Percentiles rank a stretch among this genome's conserved stretches.
Conservation (phyloP, 2,113 vertebrate species). For the Pycnonotus jocosus region DNA sequence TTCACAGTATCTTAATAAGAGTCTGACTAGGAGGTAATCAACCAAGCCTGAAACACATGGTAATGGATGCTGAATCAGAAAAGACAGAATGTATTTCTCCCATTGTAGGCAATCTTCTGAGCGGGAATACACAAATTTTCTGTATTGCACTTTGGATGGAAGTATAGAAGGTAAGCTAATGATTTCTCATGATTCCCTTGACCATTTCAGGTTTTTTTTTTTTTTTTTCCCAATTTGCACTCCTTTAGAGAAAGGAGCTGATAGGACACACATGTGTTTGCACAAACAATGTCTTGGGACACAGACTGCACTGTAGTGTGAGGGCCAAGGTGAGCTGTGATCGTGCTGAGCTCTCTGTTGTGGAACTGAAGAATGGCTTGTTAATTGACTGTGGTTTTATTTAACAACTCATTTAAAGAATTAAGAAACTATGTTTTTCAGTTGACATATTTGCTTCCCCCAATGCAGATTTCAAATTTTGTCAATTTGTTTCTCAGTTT, state of each 20-base stretch:
- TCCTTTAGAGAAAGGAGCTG: background rate
- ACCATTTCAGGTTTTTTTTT: background rate
- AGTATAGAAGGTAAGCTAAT: background rate
- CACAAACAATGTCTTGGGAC: background rate
- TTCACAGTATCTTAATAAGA: background rate
- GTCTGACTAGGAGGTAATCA: background rate
- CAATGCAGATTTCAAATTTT: background rate
- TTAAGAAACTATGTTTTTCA: background rate
- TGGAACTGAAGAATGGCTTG: background rate
- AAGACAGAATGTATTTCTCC: background rate
- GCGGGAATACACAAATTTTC: background rate
- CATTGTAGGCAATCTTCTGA: background rate
- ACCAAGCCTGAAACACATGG: background rate
- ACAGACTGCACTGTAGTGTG: accelerated
- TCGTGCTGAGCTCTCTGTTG: background rate
- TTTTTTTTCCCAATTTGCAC: background rate
- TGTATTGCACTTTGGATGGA: background rate
- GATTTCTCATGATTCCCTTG: background rate
- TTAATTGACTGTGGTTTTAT: background rate
- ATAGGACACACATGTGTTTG: background rate
- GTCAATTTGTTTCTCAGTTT: background rate
- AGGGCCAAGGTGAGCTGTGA: background rate
- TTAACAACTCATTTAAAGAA: background rate
- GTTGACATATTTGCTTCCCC: background rate
- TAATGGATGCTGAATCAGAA: background rate